Evolutionary conservation across 2,888 invertebrate genomes (phyloP).

Genomic region (Spodoptera littoralis): DNA sequence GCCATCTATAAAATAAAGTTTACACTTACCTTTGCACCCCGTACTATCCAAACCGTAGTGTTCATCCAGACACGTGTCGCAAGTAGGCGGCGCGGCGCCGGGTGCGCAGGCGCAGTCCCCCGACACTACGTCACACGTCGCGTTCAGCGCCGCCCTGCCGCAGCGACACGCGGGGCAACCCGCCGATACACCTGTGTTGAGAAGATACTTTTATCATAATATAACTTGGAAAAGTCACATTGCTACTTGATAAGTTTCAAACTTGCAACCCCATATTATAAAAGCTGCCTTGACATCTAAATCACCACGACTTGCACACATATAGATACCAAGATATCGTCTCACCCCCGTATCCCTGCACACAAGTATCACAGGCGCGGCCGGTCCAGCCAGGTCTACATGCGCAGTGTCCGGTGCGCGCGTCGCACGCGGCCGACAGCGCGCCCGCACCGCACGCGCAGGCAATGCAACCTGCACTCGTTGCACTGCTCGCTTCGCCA

Average conservation of each 20-base stretch:
- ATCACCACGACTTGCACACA: too few species aligned
- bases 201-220: too few species aligned
- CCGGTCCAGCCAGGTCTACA: constrained; percentile 93
- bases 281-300: too few species aligned
- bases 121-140: constrained; percentile 92
- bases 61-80: constrained; percentile 92
- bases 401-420: constrained; percentile 92
- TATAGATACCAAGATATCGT: too few species aligned
- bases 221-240: too few species aligned
- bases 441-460: constrained; percentile 95
- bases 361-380: constrained; percentile 92
- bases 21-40: constrained; percentile 92
- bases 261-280: too few species aligned
- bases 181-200: constrained; percentile 89
- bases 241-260: too few species aligned
- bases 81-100: constrained; percentile 94
- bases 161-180: constrained; percentile 95
- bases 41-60: constrained; percentile 91
- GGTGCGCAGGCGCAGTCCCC: constrained; percentile 94
- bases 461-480: constrained; percentile 89
- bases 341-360: constrained; percentile 77
- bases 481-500: constrained; percentile 74
- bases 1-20: constrained; percentile 49
- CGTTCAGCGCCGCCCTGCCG: constrained; percentile 90
- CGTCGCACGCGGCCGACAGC: constrained; percentile 91